Conservation (phyloP, 2,797 vertebrate species). For the Geotrypetes seraphini region DNA sequence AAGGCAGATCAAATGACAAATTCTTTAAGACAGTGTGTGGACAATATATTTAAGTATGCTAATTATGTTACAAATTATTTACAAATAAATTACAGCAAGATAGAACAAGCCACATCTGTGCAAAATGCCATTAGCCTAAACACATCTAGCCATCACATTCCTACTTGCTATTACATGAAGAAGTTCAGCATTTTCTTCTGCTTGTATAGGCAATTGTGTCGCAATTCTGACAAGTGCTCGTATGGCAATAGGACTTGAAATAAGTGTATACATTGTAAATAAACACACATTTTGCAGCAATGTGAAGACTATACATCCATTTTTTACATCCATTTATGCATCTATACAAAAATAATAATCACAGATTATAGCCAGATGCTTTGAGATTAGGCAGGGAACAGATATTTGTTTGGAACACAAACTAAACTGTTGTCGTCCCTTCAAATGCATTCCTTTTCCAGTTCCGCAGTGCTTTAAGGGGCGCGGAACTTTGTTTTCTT, state of each 20-base stretch:
- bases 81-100: slow-evolving; percentile 40
- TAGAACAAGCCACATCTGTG: slow-evolving; percentile 14
- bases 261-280: no score
- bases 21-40: slow-evolving; percentile 3
- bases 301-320: slow-evolving; percentile 45
- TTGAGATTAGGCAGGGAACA: slow-evolving; percentile 8
- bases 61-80: slow-evolving; percentile 28
- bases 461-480: slow-evolving; percentile 4
- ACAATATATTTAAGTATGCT: slow-evolving; percentile 9
- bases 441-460: neutral
- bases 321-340: slow-evolving; percentile 32
- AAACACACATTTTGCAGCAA: no score
- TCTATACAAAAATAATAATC: slow-evolving; percentile 19
- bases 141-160: no score
- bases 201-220: no score
- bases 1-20: slow-evolving; percentile 9
- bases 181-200: no score
- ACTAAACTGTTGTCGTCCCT: neutral
- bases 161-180: no score
- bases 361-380: slow-evolving; percentile 12
- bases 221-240: no score
- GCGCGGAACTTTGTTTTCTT: no score
- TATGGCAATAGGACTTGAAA: no score
- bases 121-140: slow-evolving; percentile 16
- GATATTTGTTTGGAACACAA: slow-evolving; percentile 8